phyloP scores from a whole-genome alignment of 2,888 invertebrate species.

The Eulithis prunata region DNA sequence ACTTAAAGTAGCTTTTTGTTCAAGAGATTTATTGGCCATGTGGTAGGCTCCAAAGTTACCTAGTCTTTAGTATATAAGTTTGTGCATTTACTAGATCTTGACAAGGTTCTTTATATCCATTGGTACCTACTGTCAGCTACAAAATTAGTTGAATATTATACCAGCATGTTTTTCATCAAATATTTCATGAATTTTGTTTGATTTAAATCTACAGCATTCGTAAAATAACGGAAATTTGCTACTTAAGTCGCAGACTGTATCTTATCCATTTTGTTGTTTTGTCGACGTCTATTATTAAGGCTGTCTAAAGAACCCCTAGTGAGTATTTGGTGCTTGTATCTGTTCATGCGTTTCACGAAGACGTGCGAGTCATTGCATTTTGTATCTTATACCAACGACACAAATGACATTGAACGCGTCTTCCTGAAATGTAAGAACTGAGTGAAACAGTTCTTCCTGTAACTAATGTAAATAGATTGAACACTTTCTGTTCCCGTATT shows the following conservation, averaged over 20 bases:
- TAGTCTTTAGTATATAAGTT: background rate
- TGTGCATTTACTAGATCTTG: too few species aligned
- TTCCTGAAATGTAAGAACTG: too few species aligned
- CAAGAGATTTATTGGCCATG: background rate
- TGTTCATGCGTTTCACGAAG: background rate
- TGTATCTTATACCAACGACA: too few species aligned
- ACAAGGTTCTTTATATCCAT: too few species aligned
- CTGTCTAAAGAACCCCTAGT: slow-evolving; percentile 18
- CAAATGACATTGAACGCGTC: too few species aligned
- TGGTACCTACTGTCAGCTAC: too few species aligned
- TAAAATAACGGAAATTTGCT: too few species aligned
- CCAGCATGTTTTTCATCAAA: too few species aligned
- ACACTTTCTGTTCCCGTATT: slow-evolving; percentile 10
- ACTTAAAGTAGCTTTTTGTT: background rate
- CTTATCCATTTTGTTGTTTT: background rate
- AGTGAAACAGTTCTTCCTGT: slow-evolving; percentile 16
- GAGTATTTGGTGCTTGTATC: slow-evolving; percentile 33
- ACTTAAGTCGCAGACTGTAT: background rate
- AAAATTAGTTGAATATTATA: too few species aligned
- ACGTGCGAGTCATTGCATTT: too few species aligned
- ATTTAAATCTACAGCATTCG: too few species aligned
- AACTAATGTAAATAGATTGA: slow-evolving; percentile 12
- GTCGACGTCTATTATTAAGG: background rate
- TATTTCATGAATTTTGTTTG: too few species aligned
- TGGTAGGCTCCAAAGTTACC: background rate